These are phyloP conservation scores for Pseudorasbora parva DNA, from an alignment of 2,113 vertebrate genomes.

Conservation along the genomic window DNA sequence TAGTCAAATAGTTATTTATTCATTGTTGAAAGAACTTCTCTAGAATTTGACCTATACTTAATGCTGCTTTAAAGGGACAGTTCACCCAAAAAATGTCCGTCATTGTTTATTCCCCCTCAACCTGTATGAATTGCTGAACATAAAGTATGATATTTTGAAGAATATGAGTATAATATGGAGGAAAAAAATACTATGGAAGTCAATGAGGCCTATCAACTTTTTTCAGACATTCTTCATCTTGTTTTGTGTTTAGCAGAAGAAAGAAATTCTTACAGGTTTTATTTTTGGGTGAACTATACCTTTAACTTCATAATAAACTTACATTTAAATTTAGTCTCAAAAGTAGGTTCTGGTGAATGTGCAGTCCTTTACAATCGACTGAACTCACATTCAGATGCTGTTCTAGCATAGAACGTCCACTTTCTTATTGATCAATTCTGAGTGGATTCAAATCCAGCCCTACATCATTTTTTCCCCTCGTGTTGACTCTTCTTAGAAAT, in stretches of 20 bases:
- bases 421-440: neutral
- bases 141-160: too few relatives aligned
- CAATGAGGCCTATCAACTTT: too few relatives aligned
- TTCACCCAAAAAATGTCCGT: too few relatives aligned
- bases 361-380: neutral
- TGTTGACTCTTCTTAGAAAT: neutral
- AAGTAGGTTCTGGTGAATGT: neutral
- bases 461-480: neutral
- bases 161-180: too few relatives aligned
- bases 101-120: too few relatives aligned
- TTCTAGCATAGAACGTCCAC: neutral
- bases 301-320: neutral
- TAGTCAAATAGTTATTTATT: neutral
- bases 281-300: too few relatives aligned
- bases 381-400: neutral
- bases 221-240: too few relatives aligned
- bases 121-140: too few relatives aligned
- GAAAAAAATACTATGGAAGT: too few relatives aligned
- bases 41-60: neutral
- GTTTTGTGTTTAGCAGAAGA: too few relatives aligned
- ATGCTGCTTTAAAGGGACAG: too few relatives aligned
- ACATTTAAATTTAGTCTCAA: neutral
- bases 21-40: neutral
- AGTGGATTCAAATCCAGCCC: neutral
- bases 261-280: too few relatives aligned